phyloP scores from a whole-genome alignment of 2,113 vertebrate genomes.

The Lepus timidus region DNA sequence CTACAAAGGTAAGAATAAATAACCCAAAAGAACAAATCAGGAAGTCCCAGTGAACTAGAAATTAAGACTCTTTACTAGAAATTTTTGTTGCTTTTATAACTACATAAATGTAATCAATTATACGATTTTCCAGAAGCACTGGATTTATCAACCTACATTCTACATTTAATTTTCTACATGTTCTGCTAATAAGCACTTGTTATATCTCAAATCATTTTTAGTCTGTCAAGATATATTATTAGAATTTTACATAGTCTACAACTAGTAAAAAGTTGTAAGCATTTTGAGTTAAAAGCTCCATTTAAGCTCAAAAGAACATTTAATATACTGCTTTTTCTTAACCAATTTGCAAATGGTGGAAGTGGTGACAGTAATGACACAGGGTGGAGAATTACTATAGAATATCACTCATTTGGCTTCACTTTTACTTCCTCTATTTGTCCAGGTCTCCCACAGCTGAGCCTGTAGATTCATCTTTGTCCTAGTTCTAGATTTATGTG shows the following conservation, averaged over 20 bases:
- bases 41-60: not conserved
- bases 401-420: not conserved
- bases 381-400: not conserved
- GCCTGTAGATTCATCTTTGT: not conserved
- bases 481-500: not conserved
- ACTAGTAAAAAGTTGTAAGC: not conserved
- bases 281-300: not conserved
- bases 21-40: conserved; percentile 20
- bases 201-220: not conserved
- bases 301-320: not conserved
- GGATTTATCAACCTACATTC: not conserved
- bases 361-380: not conserved
- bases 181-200: not conserved
- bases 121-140: not conserved
- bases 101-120: not conserved
- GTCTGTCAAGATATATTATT: not conserved
- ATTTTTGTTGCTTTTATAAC: not conserved
- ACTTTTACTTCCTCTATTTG: not conserved
- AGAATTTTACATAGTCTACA: not conserved
- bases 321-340: not conserved
- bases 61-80: not conserved
- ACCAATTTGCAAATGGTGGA: not conserved
- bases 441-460: not conserved
- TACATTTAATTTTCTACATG: not conserved
- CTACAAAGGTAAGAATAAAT: not conserved